Conservation (phyloP, 92 coral and sea anemone genomes). For the Actinostola sp. region DNA sequence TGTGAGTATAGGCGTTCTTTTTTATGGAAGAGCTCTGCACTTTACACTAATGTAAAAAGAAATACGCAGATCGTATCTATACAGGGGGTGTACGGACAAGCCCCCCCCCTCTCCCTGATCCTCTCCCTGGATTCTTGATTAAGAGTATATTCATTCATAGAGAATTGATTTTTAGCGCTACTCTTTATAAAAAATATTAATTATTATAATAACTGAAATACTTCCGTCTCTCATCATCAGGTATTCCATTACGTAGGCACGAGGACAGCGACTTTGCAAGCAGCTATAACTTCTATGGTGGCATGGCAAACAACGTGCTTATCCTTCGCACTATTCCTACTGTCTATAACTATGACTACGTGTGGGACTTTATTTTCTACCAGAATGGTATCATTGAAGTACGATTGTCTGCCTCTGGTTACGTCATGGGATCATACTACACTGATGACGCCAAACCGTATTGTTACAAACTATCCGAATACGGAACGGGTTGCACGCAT, state of each 20-base stretch:
- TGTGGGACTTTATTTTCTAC: conserved; percentile 72
- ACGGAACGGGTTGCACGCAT: conserved; percentile 66
- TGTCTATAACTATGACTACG: conserved; percentile 75
- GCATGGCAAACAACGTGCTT: conserved; percentile 63
- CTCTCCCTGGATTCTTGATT: too few relatives aligned
- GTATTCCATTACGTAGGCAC: conserved; percentile 76
- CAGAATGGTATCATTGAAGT: conserved; percentile 80
- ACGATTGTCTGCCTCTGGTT: conserved; percentile 73
- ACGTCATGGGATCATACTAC: conserved; percentile 58
- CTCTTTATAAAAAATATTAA: too few relatives aligned
- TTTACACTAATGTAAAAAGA: too few relatives aligned
- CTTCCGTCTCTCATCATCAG: too few relatives aligned
- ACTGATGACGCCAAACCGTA: conserved; percentile 52
- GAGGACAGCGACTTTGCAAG: conserved; percentile 66
- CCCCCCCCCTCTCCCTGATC: too few relatives aligned
- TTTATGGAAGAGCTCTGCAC: too few relatives aligned
- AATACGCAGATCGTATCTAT: too few relatives aligned
- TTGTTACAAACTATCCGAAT: conserved; percentile 49
- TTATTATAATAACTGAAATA: too few relatives aligned
- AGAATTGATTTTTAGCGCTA: too few relatives aligned
- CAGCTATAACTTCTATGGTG: conserved; percentile 78
- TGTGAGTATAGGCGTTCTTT: too few relatives aligned
- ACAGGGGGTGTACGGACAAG: too few relatives aligned
- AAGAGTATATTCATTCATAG: too few relatives aligned
- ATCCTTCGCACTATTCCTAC: conserved; percentile 71